These are phyloP conservation scores for Phrixothrix hirtus DNA, from an alignment of 2,888 invertebrate species.

Conservation along the genomic window DNA sequence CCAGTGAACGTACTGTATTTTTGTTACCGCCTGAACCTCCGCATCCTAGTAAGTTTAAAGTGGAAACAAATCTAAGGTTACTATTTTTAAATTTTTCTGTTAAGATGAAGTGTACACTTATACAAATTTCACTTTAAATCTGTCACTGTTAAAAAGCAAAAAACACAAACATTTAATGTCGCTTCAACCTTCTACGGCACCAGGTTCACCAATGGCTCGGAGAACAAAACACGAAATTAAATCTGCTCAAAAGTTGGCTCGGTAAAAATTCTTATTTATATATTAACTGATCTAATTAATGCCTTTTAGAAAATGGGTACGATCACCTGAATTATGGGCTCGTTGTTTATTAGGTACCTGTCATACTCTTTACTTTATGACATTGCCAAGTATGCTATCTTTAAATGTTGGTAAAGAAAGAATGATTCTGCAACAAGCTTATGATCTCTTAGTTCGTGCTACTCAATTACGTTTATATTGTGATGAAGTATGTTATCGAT, in stretches of 20 bases:
- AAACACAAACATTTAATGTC: slow-evolving; percentile 49
- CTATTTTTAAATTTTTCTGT: slow-evolving; percentile 12
- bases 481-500: slow-evolving; percentile 97
- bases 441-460: slow-evolving; percentile 84
- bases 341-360: slow-evolving; percentile 86
- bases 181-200: slow-evolving; percentile 55
- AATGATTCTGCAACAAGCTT: slow-evolving; percentile 76
- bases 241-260: slow-evolving; percentile 81
- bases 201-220: slow-evolving; percentile 89
- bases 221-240: slow-evolving; percentile 95
- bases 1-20: slow-evolving; percentile 90
- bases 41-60: slow-evolving; percentile 41
- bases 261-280: slow-evolving; percentile 46
- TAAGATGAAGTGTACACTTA: slow-evolving; percentile 62
- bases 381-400: slow-evolving; percentile 84
- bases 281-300: slow-evolving; percentile 1
- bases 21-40: slow-evolving; percentile 89
- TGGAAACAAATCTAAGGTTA: not conserved
- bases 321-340: slow-evolving; percentile 85
- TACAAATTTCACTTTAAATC: slow-evolving; percentile 66
- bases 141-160: slow-evolving; percentile 58
- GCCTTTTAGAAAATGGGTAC: slow-evolving; percentile 48
- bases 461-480: slow-evolving; percentile 83
- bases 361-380: slow-evolving; percentile 94
- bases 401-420: slow-evolving; percentile 74